Percentiles rank a stretch among this genome's conserved stretches.
These are phyloP conservation scores for Neostethus bicornis DNA, from an alignment of 2,797 vertebrate species.

Conservation along the genomic window DNA sequence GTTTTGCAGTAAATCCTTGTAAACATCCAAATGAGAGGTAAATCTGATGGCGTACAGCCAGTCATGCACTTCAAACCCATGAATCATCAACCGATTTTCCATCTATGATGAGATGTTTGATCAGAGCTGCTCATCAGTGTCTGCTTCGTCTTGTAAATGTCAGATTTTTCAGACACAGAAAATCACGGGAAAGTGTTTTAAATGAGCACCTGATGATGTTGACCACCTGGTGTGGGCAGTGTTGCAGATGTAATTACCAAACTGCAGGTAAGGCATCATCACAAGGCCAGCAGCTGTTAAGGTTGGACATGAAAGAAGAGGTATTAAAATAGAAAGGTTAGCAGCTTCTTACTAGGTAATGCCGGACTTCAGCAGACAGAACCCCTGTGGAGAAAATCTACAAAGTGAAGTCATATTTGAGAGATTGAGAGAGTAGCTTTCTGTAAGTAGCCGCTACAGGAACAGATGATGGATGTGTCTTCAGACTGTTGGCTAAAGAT, in stretches of 20 bases:
- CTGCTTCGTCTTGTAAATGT: conserved; percentile 17
- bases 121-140: conserved; percentile 18
- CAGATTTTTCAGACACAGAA: conserved; percentile 5
- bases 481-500: conserved; percentile 29
- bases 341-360: conserved; percentile 9
- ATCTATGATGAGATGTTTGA: conserved; percentile 6
- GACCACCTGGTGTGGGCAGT: not conserved
- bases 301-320: conserved; percentile 4
- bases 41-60: not conserved
- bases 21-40: conserved; percentile 1
- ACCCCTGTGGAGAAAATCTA: conserved; percentile 14
- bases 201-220: conserved; percentile 17
- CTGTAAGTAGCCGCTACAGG: conserved; percentile 19
- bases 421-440: conserved; percentile 27
- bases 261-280: not conserved
- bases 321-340: conserved; percentile 15
- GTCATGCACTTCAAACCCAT: not conserved
- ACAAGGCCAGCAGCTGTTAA: conserved; percentile 22
- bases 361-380: not conserved
- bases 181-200: too few species aligned
- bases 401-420: conserved; percentile 30
- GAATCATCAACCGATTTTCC: conserved; percentile 29
- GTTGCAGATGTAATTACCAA: not conserved
- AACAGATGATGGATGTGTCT: conserved; percentile 47
- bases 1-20: not conserved